These are phyloP conservation scores for Orchestes rusci DNA, from an alignment of 2,888 invertebrate genomes.

Conservation along the genomic window DNA sequence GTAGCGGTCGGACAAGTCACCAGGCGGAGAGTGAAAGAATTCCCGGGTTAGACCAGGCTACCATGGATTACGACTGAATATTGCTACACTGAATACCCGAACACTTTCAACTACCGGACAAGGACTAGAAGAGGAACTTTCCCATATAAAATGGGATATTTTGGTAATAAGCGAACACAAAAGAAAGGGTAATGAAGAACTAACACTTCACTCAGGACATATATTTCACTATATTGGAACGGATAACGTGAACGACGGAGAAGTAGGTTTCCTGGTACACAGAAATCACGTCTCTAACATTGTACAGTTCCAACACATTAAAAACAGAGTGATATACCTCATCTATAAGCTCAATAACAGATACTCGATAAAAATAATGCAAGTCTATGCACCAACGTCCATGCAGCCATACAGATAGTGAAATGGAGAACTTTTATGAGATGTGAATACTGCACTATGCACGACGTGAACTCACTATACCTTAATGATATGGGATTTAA, in stretches of 20 bases:
- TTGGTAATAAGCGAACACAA: slow-evolving; percentile 7
- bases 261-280: neutral
- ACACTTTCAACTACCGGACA: slow-evolving; percentile 1
- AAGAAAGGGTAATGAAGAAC: slow-evolving; percentile 9
- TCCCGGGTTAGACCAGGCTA: slow-evolving; percentile 10
- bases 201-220: slow-evolving; percentile 6
- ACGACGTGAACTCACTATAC: neutral
- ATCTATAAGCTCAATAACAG: neutral
- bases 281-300: slow-evolving; percentile 3
- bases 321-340: neutral
- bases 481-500: slow-evolving; percentile 1
- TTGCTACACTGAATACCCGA: slow-evolving; percentile 5
- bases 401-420: neutral
- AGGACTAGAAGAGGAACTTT: slow-evolving; percentile 4
- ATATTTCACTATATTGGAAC: slow-evolving; percentile 1
- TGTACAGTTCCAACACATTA: slow-evolving; percentile 1
- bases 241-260: neutral
- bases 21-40: slow-evolving; percentile 10
- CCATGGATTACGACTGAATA: slow-evolving; percentile 5
- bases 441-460: neutral
- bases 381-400: neutral
- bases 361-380: neutral
- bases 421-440: neutral
- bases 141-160: slow-evolving; percentile 4
- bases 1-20: slow-evolving; percentile 4